Conservation (phyloP, 2,797 vertebrate species). For the Notoglanidium macrostoma region DNA sequence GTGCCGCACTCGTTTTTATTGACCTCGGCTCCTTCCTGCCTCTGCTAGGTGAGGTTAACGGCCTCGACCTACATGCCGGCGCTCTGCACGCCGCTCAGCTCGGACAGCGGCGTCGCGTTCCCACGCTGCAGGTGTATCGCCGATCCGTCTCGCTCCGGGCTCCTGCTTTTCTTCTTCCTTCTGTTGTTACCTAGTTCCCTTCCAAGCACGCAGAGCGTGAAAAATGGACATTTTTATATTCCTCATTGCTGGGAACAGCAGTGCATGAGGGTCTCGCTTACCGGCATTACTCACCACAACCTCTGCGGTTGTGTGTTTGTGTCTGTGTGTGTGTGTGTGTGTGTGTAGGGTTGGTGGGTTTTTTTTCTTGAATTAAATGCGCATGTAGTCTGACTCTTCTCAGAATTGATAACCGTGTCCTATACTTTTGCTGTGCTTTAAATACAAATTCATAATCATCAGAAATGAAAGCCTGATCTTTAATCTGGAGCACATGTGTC, state of each 20-base stretch:
- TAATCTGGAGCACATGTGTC: background rate
- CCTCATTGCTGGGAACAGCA: background rate
- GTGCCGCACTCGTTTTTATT: background rate
- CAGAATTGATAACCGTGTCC: background rate
- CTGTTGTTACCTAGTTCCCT: background rate
- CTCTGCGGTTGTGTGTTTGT: background rate
- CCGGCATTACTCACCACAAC: conserved; percentile 14
- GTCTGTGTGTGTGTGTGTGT: background rate
- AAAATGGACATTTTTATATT: background rate
- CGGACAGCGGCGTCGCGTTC: conserved; percentile 45
- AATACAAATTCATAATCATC: background rate
- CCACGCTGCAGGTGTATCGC: conserved; percentile 39
- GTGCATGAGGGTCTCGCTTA: conserved; percentile 7
- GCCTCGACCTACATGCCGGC: background rate
- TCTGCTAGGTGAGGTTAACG: background rate
- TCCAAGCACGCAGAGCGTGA: background rate
- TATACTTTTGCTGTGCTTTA: background rate
- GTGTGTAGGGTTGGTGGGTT: background rate
- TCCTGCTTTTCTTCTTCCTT: background rate
- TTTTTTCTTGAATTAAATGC: too few relatives aligned
- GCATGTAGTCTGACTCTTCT: background rate
- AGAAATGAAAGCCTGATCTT: background rate
- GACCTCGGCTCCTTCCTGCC: background rate
- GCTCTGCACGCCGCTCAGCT: conserved; percentile 33
- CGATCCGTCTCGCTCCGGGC: conserved; percentile 19